Conservation (phyloP, 1,140 invertebrate genomes). For the Spodoptera frugiperda region DNA sequence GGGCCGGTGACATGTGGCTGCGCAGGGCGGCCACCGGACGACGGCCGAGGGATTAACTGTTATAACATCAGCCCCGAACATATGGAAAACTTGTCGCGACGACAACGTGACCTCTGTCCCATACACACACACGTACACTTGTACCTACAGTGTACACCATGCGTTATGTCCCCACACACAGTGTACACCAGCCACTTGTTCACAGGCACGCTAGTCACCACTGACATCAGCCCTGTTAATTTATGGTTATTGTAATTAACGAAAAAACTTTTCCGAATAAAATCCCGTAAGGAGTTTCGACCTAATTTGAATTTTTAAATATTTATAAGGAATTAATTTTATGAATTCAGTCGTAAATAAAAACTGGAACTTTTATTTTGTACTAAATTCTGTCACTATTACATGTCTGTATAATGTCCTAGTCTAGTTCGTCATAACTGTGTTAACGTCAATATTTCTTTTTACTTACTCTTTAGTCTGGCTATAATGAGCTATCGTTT, state of each 20-base stretch:
- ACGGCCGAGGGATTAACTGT: slow-evolving; percentile 51
- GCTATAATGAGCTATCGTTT: neutral
- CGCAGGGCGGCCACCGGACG: slow-evolving; percentile 45
- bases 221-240: slow-evolving; percentile 34
- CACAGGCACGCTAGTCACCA: slow-evolving; percentile 21
- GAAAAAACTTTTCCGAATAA: slow-evolving; percentile 38
- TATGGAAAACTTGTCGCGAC: slow-evolving; percentile 58
- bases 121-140: neutral
- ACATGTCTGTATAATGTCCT: slow-evolving; percentile 21
- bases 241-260: slow-evolving; percentile 40
- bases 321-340: slow-evolving; percentile 48
- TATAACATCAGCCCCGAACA: slow-evolving; percentile 55
- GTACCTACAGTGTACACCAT: neutral
- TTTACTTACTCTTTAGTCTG: neutral
- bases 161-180: no score
- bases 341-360: slow-evolving; percentile 43
- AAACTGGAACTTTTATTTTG: slow-evolving; percentile 34
- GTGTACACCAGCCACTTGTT: neutral
- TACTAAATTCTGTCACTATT: slow-evolving; percentile 22
- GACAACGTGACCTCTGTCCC: slow-evolving; percentile 41
- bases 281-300: slow-evolving; percentile 40
- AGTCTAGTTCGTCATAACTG: neutral
- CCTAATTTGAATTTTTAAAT: slow-evolving; percentile 48
- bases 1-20: slow-evolving; percentile 72
- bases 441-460: neutral